Evolutionary conservation across 1,140 invertebrate genomes (phyloP), one percentile per base, ranked within the genome.

Genomic region (Lucilia sericata): DNA sequence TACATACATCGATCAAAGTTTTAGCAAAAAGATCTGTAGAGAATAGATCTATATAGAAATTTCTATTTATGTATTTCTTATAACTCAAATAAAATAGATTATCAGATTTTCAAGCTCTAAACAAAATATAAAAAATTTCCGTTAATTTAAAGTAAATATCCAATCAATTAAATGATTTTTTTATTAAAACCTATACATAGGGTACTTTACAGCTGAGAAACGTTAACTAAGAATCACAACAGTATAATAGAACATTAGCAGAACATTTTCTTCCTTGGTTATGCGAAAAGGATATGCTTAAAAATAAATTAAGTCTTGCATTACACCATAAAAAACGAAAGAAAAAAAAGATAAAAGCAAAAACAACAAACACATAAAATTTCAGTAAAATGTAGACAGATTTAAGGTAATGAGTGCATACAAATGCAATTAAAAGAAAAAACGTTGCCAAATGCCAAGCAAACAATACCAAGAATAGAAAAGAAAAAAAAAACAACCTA

Each of bases 361-460:
- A 36, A 47, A 75, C 0, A 49, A 49, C 42, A 19, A 25, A 80
- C n/a, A 80, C 42, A 80, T 49, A 51, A 25, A 80, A 80, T 49
- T 49, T 21, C 10, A 17, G 76, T 80, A 51, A 80, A 25, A 80
- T 80, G 76, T 51, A 19, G 76, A 80, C 76, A 80, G 25, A 80
- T 80, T 80, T 80, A 80, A 80, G 76, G 76, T 80, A 80, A 80
- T 80, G 76, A 51, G 76, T 80, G 76, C 76, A 80, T 80, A 80
- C 76, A 80, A 80, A 80, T 80, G 76, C 76, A 80, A 80, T 80
- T 80, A 80, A 80, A 80, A 49, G 42, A 25, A 17, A 49, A 80
- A 36, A 10, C 47, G 42, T 4, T 80, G 76, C 76, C 76, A 80
- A 80, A 25, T 25, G 49, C 7, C 5, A 10, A 36, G 42, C 55